Conservation (phyloP, 2,113 vertebrate species). For the Oplegnathus fasciatus region DNA sequence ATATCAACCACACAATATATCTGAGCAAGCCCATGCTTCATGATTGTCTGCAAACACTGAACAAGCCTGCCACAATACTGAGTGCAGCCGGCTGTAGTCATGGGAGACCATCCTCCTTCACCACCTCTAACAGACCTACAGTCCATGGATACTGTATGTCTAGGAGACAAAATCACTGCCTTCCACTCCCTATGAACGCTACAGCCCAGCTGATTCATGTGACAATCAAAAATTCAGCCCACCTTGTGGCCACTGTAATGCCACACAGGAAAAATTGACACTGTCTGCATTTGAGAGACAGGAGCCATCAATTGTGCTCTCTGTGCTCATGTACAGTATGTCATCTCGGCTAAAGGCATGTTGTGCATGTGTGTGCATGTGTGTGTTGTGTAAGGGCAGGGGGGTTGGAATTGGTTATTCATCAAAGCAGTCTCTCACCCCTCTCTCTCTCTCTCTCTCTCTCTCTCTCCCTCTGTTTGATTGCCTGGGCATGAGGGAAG, state of each 20-base stretch:
- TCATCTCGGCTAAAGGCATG: conserved; percentile 56
- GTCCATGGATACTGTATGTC: neutral
- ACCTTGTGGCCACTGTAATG: conserved; percentile 1
- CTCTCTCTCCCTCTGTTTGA: conserved; percentile 57
- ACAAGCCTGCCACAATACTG: neutral
- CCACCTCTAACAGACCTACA: neutral
- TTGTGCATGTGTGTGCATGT: conserved; percentile 10
- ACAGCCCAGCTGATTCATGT: conserved; percentile 69
- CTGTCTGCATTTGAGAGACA: conserved; percentile 60
- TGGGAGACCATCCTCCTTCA: neutral
- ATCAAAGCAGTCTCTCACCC: conserved; percentile 49
- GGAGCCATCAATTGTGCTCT: conserved; percentile 66
- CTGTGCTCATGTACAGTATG: conserved; percentile 45
- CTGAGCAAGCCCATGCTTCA: neutral
- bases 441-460: conserved; percentile 10
- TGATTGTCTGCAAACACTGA: conserved; percentile 5
- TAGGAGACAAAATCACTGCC: conserved; percentile 29
- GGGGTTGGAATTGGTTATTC: conserved; percentile 51
- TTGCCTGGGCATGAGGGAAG: conserved; percentile 64
- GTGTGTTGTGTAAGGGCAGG: neutral
- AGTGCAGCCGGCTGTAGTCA: neutral
- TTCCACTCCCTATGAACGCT: conserved; percentile 38
- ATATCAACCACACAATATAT: conserved; percentile 11
- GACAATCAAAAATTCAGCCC: conserved; percentile 62
- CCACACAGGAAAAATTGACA: conserved; percentile 38